Percentiles rank a stretch among this genome's conserved stretches.
These are phyloP conservation scores for Maccullochella peelii DNA, from an alignment of 2,113 vertebrate species.

Conservation along the genomic window DNA sequence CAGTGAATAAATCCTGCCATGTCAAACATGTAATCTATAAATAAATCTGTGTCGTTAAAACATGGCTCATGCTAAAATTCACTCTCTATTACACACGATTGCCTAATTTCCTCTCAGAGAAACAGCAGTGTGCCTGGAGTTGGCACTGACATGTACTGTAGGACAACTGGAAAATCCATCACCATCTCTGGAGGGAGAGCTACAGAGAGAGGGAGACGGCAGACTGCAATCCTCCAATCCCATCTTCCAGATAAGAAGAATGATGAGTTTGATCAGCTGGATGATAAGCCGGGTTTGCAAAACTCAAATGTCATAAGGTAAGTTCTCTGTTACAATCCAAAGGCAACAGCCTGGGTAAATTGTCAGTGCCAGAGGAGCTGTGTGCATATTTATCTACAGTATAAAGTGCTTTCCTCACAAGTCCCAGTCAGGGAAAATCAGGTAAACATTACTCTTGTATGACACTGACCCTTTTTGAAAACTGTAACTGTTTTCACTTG, in stretches of 20 bases:
- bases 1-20: slow-evolving; percentile 24
- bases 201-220: slow-evolving; percentile 1
- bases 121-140: slow-evolving; percentile 35
- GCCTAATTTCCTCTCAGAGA: slow-evolving; percentile 45
- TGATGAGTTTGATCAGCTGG: not conserved
- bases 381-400: not conserved
- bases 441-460: slow-evolving; percentile 1
- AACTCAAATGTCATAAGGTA: slow-evolving; percentile 21
- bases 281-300: slow-evolving; percentile 9
- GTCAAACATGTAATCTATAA: not conserved
- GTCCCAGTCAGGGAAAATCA: not conserved
- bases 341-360: slow-evolving; percentile 22
- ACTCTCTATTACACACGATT: slow-evolving; percentile 28
- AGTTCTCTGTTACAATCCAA: slow-evolving; percentile 27
- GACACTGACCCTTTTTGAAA: not conserved
- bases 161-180: slow-evolving; percentile 71
- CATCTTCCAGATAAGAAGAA: slow-evolving; percentile 26
- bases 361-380: slow-evolving; percentile 10
- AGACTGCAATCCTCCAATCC: slow-evolving; percentile 7
- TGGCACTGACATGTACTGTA: slow-evolving; percentile 46
- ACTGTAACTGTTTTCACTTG: slow-evolving; percentile 10
- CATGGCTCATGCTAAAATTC: slow-evolving; percentile 23
- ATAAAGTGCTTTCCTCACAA: not conserved
- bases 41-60: slow-evolving; percentile 39
- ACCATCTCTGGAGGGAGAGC: slow-evolving; percentile 21